Evolutionary conservation across 2,797 vertebrate genomes (phyloP), one percentile per base, ranked within the genome.

Genomic region (Sebastes vulpes): DNA sequence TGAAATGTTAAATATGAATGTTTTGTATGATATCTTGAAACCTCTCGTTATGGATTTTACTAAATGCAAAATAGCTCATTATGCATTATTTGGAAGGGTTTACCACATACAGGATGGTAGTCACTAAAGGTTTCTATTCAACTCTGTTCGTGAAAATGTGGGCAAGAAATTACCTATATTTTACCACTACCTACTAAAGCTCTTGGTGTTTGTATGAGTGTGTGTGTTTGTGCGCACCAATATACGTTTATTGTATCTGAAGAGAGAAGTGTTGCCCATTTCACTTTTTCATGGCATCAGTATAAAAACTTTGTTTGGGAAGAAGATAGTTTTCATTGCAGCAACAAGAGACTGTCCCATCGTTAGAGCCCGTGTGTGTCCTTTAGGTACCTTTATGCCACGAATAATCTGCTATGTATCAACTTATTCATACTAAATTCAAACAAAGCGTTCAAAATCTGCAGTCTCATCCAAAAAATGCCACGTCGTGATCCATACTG

Each of bases 401-500:
- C 6, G 3, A 23, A 72, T 61, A 72, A 75, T 28, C 48, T 60
- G 11, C 25, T 10, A n/a, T 53, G 38, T 67, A 20, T n/a, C 50
- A 26, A 3, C 8, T 48, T 2, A 35, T 81, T 35, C 50, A 65
- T 10, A 31, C 28, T 59, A 16, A n/a, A 74, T 53, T 42, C 21
- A 31, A 20, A 3, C 5, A 16, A 65, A 74, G 52, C 46, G 2
- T 79, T 57, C 8, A 35, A 80, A 75, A 78, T 81, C 50, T 82
- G 77, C 84, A 73, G 69, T 20, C 52, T 85, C 72, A 71, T 88
- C 83, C 11, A 2, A 32, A 31, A 59, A 79, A 85, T 29, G 52
- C 16, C 67, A 57, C 14, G 11, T 28, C 26, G 61, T 50, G 73
- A 87, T 84, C 81, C 89, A 82, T 81, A 79, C 79, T 79, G 82